Evolutionary conservation across 1,140 invertebrate species (phyloP), one percentile per base, ranked within the genome.

Genomic region (Pectinophora gossypiella): DNA sequence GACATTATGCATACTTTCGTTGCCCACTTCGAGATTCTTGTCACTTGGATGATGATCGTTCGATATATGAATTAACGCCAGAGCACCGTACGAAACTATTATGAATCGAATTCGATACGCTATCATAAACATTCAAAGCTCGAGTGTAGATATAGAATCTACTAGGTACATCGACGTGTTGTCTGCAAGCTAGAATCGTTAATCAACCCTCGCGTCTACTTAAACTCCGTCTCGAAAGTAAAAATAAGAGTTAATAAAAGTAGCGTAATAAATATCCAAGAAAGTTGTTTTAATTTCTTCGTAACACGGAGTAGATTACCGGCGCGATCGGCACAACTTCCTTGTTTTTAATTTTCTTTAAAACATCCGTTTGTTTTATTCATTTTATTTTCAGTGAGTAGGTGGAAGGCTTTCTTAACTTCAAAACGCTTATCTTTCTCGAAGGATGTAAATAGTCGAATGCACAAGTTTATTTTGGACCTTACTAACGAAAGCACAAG

Each of bases 281-380:
- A 75, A 81, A 84, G 76, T 86, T 81, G 75, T 83, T 84, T 86
- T 84, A 86, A 86, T 84, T 86, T 86, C 80, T 86, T 76, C 70
- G 80, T 81, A 78, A 83, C 70, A 83, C 72, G 79, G 62, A 73
- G 74, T 68, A 82, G 77, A 83, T 81, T 83, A 76, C 68, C 65
- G 77, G 75, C 80, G 67, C 79, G 68, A 85, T 85, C 71, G 74
- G 70, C 70, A 76, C 71, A 83, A 82, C 70, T 86, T 83, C 70
- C 74, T 68, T 74, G 70, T 82, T 82, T 86, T 83, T 80, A 81
- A 86, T 82, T 86, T 86, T 86, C 80, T 82, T 86, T 84, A 80
- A 84, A 82, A 85, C 79, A 77, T 78, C 64, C 68, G 69, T 68
- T 76, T 78, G 70, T 71, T 84, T 78, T 73, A 73, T 68, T 59